phyloP scores from a whole-genome alignment of 2,888 invertebrate genomes.

The Pantelozetes paolii region DNA sequence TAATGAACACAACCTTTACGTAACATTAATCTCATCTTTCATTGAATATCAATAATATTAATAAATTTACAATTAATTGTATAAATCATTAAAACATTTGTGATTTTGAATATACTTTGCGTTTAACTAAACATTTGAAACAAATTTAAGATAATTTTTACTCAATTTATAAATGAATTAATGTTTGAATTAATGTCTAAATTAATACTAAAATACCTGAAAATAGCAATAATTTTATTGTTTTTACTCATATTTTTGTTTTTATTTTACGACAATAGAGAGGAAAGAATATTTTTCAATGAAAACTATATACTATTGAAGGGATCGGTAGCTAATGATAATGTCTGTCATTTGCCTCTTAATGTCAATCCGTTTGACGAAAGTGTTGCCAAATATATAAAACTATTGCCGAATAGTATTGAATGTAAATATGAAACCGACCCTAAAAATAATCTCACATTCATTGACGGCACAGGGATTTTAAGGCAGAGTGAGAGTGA shows the following conservation, averaged over 20 bases:
- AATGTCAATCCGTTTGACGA: conserved; percentile 23
- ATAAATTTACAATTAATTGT: too few species aligned
- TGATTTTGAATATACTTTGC: too few species aligned
- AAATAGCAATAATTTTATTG: neutral
- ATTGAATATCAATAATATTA: too few species aligned
- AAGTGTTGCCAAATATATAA: conserved; percentile 20
- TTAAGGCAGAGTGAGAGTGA: neutral
- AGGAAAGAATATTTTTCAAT: conserved; percentile 19
- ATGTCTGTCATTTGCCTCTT: conserved; percentile 18
- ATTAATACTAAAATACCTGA: neutral
- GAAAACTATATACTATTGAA: neutral
- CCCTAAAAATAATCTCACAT: conserved; percentile 16
- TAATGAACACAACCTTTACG: too few species aligned
- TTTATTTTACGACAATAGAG: conserved; percentile 1
- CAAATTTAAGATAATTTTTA: too few species aligned
- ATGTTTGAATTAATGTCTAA: too few species aligned
- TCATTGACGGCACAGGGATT: conserved; percentile 8
- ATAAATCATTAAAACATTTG: too few species aligned
- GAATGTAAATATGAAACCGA: conserved; percentile 14
- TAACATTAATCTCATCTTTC: too few species aligned
- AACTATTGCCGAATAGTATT: conserved; percentile 18
- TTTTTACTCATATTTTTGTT: conserved; percentile 1
- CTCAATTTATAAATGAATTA: too few species aligned
- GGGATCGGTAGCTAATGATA: neutral
- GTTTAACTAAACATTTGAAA: too few species aligned